phyloP scores from a whole-genome alignment of 2,888 invertebrate genomes.

The Lysandra coridon region DNA sequence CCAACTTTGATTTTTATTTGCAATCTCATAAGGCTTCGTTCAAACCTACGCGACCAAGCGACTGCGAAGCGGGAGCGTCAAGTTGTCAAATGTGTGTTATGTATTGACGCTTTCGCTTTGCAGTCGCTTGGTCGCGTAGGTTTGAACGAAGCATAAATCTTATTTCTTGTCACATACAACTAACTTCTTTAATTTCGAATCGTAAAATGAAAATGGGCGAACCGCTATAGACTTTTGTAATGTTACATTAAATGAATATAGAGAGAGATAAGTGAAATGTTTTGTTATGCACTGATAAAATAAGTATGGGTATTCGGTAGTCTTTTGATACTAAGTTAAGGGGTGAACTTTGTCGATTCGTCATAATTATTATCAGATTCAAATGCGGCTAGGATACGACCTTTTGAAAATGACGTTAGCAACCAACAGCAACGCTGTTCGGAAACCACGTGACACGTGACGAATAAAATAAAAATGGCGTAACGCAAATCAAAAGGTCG shows the following conservation, averaged over 20 bases:
- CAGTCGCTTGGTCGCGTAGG: too few relatives aligned
- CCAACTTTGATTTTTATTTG: background rate
- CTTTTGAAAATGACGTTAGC: background rate
- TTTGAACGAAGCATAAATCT: background rate
- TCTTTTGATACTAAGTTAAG: slow-evolving; percentile 31
- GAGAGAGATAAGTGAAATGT: slow-evolving; percentile 14
- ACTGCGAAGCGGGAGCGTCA: too few relatives aligned
- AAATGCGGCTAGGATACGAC: background rate
- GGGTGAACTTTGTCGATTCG: slow-evolving; percentile 38
- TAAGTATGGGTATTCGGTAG: slow-evolving; percentile 38
- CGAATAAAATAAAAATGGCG: background rate
- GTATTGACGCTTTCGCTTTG: too few relatives aligned
- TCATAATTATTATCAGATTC: slow-evolving; percentile 40
- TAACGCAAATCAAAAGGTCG: background rate
- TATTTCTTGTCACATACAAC: background rate
- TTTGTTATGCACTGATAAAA: slow-evolving; percentile 37
- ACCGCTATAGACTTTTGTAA: slow-evolving; percentile 16
- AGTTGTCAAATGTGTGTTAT: too few relatives aligned
- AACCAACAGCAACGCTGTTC: background rate
- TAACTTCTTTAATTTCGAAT: background rate
- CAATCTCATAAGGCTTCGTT: background rate
- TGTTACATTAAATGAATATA: background rate
- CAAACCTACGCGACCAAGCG: too few relatives aligned
- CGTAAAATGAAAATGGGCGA: slow-evolving; percentile 12
- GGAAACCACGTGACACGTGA: background rate